phyloP scores from a whole-genome alignment of 2,888 invertebrate species.

The Ctena decussata region DNA sequence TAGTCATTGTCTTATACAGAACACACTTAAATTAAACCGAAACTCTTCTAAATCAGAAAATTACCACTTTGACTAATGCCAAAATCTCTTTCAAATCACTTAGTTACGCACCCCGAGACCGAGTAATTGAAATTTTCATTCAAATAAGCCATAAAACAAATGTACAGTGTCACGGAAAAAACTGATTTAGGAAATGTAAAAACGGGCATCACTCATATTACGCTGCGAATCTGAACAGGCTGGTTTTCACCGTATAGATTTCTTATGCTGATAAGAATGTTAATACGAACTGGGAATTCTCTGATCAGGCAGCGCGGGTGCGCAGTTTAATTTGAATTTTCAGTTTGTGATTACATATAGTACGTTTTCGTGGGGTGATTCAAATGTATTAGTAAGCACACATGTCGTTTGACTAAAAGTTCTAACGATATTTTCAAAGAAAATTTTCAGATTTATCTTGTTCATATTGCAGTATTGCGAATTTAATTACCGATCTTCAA shows the following conservation, averaged over 20 bases:
- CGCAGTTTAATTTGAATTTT: too few species aligned
- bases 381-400: slow-evolving; percentile 61
- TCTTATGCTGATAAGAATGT: too few species aligned
- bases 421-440: slow-evolving; percentile 41
- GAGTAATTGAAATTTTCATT: slow-evolving; percentile 61
- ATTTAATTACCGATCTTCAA: neutral
- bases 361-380: too few species aligned
- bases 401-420: slow-evolving; percentile 31
- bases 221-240: too few species aligned
- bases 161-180: too few species aligned
- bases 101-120: neutral
- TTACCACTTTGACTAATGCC: slow-evolving; percentile 11
- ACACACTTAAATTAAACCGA: neutral
- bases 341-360: too few species aligned
- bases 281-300: too few species aligned
- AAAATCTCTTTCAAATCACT: neutral
- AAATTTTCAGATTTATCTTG: slow-evolving; percentile 43
- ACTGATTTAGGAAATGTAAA: too few species aligned
- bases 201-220: too few species aligned
- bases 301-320: too few species aligned
- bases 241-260: too few species aligned
- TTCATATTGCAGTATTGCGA: neutral
- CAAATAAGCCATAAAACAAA: slow-evolving; percentile 45
- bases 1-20: neutral
- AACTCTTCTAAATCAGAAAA: neutral